These are phyloP conservation scores for Laodelphax striatellus DNA, from an alignment of 1,140 invertebrate species.

Conservation along the genomic window DNA sequence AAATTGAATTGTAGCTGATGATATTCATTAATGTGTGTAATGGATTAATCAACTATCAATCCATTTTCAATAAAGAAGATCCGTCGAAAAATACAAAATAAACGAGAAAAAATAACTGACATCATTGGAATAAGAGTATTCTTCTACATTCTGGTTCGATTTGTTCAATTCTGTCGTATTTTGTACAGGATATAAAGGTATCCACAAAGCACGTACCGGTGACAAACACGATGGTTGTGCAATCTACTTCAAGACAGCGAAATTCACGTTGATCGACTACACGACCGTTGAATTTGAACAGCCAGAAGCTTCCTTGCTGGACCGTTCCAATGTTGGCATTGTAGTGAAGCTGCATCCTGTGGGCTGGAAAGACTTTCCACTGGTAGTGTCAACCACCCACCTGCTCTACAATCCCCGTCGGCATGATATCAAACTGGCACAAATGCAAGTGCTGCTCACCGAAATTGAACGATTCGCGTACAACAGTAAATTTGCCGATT, in stretches of 20 bases:
- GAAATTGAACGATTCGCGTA: slow-evolving; percentile 73
- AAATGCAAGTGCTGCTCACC: slow-evolving; percentile 63
- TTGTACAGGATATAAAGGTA: slow-evolving; percentile 29
- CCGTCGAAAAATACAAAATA: too few species aligned
- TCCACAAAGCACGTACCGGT: slow-evolving; percentile 37
- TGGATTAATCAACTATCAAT: too few species aligned
- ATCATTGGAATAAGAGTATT: too few species aligned
- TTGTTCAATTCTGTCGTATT: too few species aligned
- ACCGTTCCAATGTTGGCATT: slow-evolving; percentile 79
- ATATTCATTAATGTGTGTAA: too few species aligned
- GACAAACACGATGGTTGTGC: slow-evolving; percentile 68
- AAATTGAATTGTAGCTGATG: too few species aligned
- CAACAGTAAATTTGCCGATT: slow-evolving; percentile 23
- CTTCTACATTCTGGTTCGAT: too few species aligned
- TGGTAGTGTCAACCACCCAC: slow-evolving; percentile 85
- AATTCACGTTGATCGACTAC: slow-evolving; percentile 49
- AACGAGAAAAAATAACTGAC: too few species aligned
- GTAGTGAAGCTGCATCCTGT: slow-evolving; percentile 51
- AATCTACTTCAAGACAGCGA: slow-evolving; percentile 55
- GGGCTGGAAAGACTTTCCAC: slow-evolving; percentile 32
- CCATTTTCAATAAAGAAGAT: too few species aligned
- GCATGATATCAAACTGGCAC: slow-evolving; percentile 78
- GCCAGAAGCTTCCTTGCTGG: slow-evolving; percentile 40
- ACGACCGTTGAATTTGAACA: slow-evolving; percentile 45
- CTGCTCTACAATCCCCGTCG: slow-evolving; percentile 84